A percentile compares a stretch with the other conserved stretches of the same genome.
Conservation (phyloP, 2,113 vertebrate species). For the Hucho hucho region DNA sequence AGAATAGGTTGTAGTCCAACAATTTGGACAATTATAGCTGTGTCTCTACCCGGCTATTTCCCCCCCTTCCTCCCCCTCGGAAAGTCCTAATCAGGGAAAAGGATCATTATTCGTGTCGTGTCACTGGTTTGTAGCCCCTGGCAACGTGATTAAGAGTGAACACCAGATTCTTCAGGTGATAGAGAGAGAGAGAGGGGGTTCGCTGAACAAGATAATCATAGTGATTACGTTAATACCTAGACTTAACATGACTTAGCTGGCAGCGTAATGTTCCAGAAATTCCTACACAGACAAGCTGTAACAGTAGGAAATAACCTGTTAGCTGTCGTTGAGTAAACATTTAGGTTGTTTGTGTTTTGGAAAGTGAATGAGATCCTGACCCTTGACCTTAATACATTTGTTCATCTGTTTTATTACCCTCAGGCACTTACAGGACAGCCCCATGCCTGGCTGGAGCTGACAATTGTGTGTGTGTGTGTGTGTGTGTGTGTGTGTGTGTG, state of each 20-base stretch:
- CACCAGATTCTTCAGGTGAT: slow-evolving; percentile 25
- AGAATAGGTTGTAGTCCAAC: background rate
- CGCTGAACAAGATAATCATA: slow-evolving; percentile 39
- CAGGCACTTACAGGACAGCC: no score
- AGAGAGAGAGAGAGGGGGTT: slow-evolving; percentile 11
- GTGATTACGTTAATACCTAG: slow-evolving; percentile 25
- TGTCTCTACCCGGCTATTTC: background rate
- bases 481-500: background rate
- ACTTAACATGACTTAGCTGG: background rate
- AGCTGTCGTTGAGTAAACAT: no score
- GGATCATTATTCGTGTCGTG: slow-evolving; percentile 37
- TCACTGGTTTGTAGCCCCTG: slow-evolving; percentile 12
- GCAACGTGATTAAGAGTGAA: slow-evolving; percentile 34
- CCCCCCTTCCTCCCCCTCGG: background rate
- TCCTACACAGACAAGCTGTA: slow-evolving; percentile 9
- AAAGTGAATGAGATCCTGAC: no score
- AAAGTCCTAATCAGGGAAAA: slow-evolving; percentile 31
- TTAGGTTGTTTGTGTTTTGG: no score
- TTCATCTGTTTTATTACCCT: no score
- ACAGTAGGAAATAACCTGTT: slow-evolving; percentile 1
- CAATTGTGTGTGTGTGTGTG: background rate
- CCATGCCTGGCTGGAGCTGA: no score
- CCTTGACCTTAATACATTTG: no score
- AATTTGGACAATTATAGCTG: slow-evolving; percentile 9
- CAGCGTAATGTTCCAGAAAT: slow-evolving; percentile 18